phyloP scores from a whole-genome alignment of 35 echinoderm and acorn worm species.

The Anneissia japonica region DNA sequence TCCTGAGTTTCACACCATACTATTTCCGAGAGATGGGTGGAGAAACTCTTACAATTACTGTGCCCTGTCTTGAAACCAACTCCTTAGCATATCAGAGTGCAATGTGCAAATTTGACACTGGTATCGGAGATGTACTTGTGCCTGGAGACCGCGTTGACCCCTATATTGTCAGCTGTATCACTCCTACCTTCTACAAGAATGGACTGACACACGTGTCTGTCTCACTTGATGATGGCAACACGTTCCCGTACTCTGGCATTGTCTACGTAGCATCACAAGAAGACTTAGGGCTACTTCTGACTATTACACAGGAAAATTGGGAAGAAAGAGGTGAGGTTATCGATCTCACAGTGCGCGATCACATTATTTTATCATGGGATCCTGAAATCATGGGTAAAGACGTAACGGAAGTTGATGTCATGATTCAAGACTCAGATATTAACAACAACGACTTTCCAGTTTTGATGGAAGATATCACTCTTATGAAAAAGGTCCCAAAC shows the following conservation, averaged over 20 bases:
- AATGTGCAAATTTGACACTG: conserved; percentile 19
- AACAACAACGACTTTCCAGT: neutral
- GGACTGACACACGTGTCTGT: conserved; percentile 27
- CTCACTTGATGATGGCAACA: conserved; percentile 34
- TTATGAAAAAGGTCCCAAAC: conserved; percentile 15
- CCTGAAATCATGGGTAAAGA: neutral
- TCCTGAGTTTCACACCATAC: conserved; percentile 39
- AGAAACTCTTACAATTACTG: conserved; percentile 31
- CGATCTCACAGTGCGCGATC: conserved; percentile 12
- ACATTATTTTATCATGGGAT: conserved; percentile 23
- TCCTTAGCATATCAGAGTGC: neutral
- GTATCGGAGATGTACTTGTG: neutral
- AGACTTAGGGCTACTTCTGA: neutral
- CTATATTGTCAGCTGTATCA: conserved; percentile 38
- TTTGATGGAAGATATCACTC: neutral
- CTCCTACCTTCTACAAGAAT: conserved; percentile 26
- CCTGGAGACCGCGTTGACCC: neutral
- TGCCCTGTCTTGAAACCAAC: conserved; percentile 49
- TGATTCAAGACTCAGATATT: neutral
- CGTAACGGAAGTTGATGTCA: neutral
- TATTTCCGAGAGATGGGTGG: conserved; percentile 52
- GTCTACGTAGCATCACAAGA: conserved; percentile 49
- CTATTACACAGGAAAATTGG: conserved; percentile 3
- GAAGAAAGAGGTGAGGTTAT: conserved; percentile 3
- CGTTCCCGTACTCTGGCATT: conserved; percentile 43